These are phyloP conservation scores for Geothlypis trichas DNA, from an alignment of 2,113 vertebrate species.

Conservation along the genomic window DNA sequence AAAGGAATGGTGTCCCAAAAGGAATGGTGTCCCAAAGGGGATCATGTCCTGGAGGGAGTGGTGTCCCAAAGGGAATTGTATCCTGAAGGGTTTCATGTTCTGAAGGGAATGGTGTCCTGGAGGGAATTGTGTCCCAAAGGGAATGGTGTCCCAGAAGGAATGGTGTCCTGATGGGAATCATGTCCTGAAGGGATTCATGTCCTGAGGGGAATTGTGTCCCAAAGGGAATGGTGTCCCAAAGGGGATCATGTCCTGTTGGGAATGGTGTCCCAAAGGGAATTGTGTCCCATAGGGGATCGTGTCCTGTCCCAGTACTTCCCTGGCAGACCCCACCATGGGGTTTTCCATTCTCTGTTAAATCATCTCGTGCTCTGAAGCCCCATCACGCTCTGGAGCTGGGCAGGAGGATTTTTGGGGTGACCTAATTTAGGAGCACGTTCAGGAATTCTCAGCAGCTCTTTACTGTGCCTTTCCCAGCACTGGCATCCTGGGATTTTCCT, in stretches of 20 bases:
- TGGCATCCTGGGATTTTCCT: neutral
- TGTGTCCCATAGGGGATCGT: fast-evolving
- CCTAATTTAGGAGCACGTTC: neutral
- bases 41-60: fast-evolving
- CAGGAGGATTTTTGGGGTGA: neutral
- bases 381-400: neutral
- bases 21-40: neutral
- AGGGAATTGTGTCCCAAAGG: fast-evolving
- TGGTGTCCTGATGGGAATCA: fast-evolving
- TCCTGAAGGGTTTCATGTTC: fast-evolving
- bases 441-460: neutral
- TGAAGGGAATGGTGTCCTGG: neutral
- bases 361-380: fast-evolving
- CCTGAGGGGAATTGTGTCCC: neutral
- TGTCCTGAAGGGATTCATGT: fast-evolving
- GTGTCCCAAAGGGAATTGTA: fast-evolving
- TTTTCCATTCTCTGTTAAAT: neutral
- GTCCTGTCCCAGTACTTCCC: neutral
- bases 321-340: neutral
- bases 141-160: neutral
- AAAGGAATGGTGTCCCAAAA: neutral
- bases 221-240: fast-evolving
- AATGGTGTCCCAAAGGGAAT: fast-evolving
- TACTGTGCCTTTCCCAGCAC: fast-evolving
- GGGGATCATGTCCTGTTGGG: neutral